Percentiles rank a stretch among this genome's conserved stretches.
These are phyloP conservation scores for Psylliodes chrysocephalus DNA, from an alignment of 2,888 invertebrate genomes.

Conservation along the genomic window DNA sequence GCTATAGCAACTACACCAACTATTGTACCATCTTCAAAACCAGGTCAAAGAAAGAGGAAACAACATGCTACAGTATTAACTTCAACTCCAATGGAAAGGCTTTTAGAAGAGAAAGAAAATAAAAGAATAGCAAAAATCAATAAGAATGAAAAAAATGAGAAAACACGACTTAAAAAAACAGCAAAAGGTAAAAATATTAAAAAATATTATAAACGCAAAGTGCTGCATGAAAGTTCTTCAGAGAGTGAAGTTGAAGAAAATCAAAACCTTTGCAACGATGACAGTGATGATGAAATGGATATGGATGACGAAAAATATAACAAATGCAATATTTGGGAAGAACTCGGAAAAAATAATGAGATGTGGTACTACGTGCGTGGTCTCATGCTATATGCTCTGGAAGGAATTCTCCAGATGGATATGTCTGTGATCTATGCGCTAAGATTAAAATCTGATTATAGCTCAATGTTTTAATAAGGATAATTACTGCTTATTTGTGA, in stretches of 20 bases:
- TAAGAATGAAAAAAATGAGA: slow-evolving; percentile 15
- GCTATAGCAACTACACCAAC: slow-evolving; percentile 48
- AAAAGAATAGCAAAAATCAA: slow-evolving; percentile 37
- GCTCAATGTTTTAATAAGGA: not conserved
- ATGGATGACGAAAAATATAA: slow-evolving; percentile 38
- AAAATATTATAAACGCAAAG: slow-evolving; percentile 43
- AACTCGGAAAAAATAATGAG: slow-evolving; percentile 37
- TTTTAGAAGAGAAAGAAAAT: slow-evolving; percentile 40
- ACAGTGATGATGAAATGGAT: slow-evolving; percentile 45
- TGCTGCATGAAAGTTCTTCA: slow-evolving; percentile 45
- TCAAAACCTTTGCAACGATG: slow-evolving; percentile 38
- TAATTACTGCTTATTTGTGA: slow-evolving; percentile 7
- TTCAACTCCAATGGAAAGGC: slow-evolving; percentile 26
- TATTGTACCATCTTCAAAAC: slow-evolving; percentile 44
- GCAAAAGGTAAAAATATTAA: slow-evolving; percentile 34
- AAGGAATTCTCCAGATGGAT: slow-evolving; percentile 48
- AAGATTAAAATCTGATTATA: not conserved
- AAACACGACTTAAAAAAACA: slow-evolving; percentile 29
- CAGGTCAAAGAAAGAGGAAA: slow-evolving; percentile 1
- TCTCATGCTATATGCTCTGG: slow-evolving; percentile 51
- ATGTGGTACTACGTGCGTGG: slow-evolving; percentile 39
- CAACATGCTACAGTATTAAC: slow-evolving; percentile 8
- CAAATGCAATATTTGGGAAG: slow-evolving; percentile 36
- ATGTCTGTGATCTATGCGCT: slow-evolving; percentile 30
- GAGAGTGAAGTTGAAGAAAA: slow-evolving; percentile 36